Base-by-base conservation (phyloP, 2,113 vertebrate genomes). In the Gambusia holbrooki region DNA sequence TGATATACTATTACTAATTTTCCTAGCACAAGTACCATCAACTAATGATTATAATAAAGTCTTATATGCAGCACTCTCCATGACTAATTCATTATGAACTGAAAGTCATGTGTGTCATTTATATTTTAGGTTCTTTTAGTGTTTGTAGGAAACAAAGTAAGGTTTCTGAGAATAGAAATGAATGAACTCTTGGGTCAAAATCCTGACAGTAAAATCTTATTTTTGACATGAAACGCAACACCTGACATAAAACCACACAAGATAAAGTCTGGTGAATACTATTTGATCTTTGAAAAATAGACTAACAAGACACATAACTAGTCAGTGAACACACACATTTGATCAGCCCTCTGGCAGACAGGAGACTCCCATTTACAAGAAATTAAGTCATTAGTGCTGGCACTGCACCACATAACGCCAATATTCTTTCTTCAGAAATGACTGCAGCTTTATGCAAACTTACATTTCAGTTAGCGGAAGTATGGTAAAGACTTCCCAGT, bases 311-410 rank as follows among this genome's bases (percentile, higher is more conserved):
- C 51, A 22, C 51, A 3, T n/a, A n/a, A 25, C 45, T 6, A 25
- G 51, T 25, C 51, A 10, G 51, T 54, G 51, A n/a, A 10, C 22
- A 54, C 19, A 54, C 5, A 54, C 19, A 48, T 48, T 17, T 17
- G 45, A 15, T 15, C 8, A 54, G 22, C 22, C 22, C 22, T 2
- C 22, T 25, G 7, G 22, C 22, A n/a, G 22, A 62, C 4, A 8
- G 29, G 69, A 80, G 70, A 45, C 27, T 30, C 74, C 29, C 22
- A 12, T 81, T 64, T 62, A 72, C 28, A 70, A 65, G 51, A 14
- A 51, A 78, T n/a, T 19, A 74, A 71, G 63, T 58, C 76, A n/a
- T 62, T 54, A 54, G 51, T 10, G 22, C 11, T 65, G 45, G 30
- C 37, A 29, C 33, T 54, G 63, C 33, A 42, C 35, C 77, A 48